Conservation (phyloP, 2,797 vertebrate genomes). For the Pangasius djambal region DNA sequence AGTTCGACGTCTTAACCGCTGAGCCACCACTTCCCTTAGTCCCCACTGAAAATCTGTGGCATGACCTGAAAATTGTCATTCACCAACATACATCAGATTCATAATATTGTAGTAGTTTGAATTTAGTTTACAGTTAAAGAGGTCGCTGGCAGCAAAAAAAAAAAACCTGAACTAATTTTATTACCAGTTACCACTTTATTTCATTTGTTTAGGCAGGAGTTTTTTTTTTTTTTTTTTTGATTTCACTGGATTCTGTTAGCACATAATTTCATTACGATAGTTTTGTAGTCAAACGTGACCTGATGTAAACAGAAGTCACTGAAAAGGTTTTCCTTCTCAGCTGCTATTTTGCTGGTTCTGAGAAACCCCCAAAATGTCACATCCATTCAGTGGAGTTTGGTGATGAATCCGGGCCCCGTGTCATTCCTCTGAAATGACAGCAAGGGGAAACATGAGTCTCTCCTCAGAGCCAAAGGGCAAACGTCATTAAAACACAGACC, state of each 20-base stretch:
- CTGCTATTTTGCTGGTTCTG: neutral
- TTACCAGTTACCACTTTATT: neutral
- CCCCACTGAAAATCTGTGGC: too few species aligned
- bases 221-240: neutral
- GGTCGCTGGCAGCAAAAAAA: neutral
- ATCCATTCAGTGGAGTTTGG: neutral
- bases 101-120: neutral
- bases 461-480: conserved; percentile 22
- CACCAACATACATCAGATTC: too few species aligned
- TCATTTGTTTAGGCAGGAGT: too few species aligned
- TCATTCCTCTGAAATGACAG: conserved; percentile 8
- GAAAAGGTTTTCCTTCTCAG: neutral
- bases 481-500: conserved; percentile 37
- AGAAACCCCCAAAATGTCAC: neutral
- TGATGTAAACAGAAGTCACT: neutral
- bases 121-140: neutral
- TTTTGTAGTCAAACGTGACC: neutral
- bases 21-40: too few species aligned
- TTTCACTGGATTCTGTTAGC: neutral
- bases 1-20: too few species aligned
- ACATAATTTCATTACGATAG: neutral
- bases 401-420: neutral
- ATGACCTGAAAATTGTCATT: too few species aligned
- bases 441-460: neutral
- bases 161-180: neutral